Conservation (phyloP, 2,113 vertebrate species). For the Actenoides hombroni region DNA sequence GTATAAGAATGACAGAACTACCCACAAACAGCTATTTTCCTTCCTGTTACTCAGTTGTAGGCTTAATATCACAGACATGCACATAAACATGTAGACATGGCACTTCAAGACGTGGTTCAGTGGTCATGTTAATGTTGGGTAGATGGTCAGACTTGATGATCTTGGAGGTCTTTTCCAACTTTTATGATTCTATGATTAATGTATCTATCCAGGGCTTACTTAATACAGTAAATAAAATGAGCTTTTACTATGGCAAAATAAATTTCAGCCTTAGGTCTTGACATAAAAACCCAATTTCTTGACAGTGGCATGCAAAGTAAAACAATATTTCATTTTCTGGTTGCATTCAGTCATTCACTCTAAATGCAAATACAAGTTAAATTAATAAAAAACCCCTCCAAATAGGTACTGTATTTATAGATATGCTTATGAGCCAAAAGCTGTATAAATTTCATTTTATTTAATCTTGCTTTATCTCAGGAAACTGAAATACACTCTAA, state of each 20-base stretch:
- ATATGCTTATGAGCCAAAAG: not conserved
- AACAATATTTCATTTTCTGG: not conserved
- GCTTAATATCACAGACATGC: not conserved
- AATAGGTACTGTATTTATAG: not conserved
- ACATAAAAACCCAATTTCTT: not conserved
- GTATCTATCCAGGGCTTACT: not conserved
- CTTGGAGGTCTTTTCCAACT: too few species aligned
- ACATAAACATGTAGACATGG: not conserved
- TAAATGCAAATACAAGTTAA: not conserved
- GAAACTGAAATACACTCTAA: not conserved
- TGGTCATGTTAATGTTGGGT: too few species aligned
- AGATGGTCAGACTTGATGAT: too few species aligned
- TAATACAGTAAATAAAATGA: not conserved
- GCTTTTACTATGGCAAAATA: not conserved
- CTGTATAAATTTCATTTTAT: not conserved
- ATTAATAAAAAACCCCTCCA: not conserved
- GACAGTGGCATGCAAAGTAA: not conserved
- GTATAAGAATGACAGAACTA: not conserved
- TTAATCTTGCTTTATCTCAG: not conserved
- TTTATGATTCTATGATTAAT: too few species aligned
- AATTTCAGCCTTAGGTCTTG: not conserved
- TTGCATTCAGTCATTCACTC: not conserved
- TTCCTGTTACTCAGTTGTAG: not conserved
- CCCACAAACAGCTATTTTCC: not conserved
- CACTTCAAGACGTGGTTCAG: too few species aligned